Conservation (phyloP, 2,888 invertebrate genomes). For the Cryptus viduatorius region DNA sequence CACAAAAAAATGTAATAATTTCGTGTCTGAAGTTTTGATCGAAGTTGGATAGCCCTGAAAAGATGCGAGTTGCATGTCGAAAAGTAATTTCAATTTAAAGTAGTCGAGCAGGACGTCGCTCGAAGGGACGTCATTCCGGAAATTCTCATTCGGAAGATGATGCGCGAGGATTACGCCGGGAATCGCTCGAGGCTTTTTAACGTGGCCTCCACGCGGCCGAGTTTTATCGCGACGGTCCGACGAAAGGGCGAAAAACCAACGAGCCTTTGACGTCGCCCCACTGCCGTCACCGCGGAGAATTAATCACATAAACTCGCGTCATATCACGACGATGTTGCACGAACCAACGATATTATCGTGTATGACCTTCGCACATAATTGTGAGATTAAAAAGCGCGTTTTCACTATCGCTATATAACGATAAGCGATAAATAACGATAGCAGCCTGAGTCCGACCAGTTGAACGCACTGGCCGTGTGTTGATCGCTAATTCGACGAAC, state of each 20-base stretch:
- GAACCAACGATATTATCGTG: neutral
- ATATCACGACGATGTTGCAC: constrained; percentile 11
- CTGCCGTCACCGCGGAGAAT: constrained; percentile 9
- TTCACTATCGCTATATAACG: too few relatives aligned
- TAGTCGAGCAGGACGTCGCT: constrained; percentile 12
- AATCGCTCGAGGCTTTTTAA: constrained; percentile 9
- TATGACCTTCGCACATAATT: constrained; percentile 1
- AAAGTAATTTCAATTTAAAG: constrained; percentile 34
- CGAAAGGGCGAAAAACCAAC: neutral
- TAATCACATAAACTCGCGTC: constrained; percentile 15
- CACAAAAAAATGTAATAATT: constrained; percentile 21
- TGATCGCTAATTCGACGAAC: constrained; percentile 61
- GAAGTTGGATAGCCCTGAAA: neutral
- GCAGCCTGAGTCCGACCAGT: neutral
- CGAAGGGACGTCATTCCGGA: constrained; percentile 31
- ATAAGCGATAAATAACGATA: too few relatives aligned
- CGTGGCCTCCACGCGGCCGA: neutral
- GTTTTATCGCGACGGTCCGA: constrained; percentile 29
- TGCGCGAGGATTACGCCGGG: constrained; percentile 38
- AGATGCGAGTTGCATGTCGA: neutral
- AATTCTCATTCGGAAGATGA: constrained; percentile 34
- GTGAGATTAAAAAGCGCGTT: constrained; percentile 14
- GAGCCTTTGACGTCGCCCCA: neutral
- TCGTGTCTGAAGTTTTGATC: constrained; percentile 25
- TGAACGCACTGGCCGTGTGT: constrained; percentile 23